Evolutionary conservation across 2,113 vertebrate genomes (phyloP).

Genomic region (Leptobrachium leishanense): DNA sequence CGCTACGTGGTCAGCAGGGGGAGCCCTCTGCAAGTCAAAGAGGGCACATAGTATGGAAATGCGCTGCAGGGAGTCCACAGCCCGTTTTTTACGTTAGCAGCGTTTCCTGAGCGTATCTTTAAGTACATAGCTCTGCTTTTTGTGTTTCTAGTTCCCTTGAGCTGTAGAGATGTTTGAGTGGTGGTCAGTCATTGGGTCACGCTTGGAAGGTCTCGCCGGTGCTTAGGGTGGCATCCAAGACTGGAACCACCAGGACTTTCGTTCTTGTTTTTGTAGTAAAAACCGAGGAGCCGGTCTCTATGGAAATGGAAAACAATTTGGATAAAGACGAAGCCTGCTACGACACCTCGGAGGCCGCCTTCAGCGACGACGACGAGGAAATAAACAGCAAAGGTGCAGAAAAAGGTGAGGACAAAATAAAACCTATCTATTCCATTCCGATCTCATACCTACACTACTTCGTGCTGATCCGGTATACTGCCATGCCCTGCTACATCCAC

Average conservation of each 20-base stretch:
- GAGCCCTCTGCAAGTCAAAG: too few relatives aligned
- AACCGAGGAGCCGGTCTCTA: constrained; percentile 81
- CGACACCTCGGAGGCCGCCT: constrained; percentile 88
- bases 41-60: too few relatives aligned
- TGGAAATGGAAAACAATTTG: constrained; percentile 91
- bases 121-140: too few relatives aligned
- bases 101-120: too few relatives aligned
- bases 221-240: background rate
- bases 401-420: background rate
- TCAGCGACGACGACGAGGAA: constrained; percentile 93
- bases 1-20: too few relatives aligned
- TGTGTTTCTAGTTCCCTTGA: too few relatives aligned
- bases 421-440: background rate
- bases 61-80: too few relatives aligned
- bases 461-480: background rate
- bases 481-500: background rate
- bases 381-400: constrained; percentile 83
- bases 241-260: background rate
- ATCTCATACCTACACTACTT: background rate
- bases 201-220: too few relatives aligned
- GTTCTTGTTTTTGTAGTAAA: constrained; percentile 70
- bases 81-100: too few relatives aligned
- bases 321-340: constrained; percentile 96
- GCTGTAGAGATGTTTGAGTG: too few relatives aligned
- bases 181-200: too few relatives aligned